phyloP scores from a whole-genome alignment of 2,888 invertebrate genomes.

The Zootermopsis nevadensis region DNA sequence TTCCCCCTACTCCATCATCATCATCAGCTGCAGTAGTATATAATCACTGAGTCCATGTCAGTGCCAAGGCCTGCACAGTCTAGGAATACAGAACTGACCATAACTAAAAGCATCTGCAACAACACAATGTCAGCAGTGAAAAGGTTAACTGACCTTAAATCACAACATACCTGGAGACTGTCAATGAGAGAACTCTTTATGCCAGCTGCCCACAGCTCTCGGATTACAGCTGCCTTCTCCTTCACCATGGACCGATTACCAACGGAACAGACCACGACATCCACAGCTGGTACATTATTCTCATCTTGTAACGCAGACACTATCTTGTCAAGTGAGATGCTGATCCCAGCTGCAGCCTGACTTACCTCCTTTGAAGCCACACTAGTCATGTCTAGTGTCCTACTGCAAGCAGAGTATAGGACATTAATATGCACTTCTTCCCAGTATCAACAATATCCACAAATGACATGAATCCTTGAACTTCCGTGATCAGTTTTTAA shows the following conservation, averaged over 20 bases:
- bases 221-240: slow-evolving; percentile 67
- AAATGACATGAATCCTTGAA: no score
- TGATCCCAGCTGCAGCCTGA: slow-evolving; percentile 82
- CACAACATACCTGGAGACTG: slow-evolving; percentile 54
- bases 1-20: no score
- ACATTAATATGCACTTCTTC: no score
- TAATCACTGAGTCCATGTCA: no score
- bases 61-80: no score
- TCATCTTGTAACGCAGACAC: slow-evolving; percentile 71
- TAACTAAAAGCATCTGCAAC: no score
- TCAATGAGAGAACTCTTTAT: slow-evolving; percentile 74
- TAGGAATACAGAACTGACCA: no score
- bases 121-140: no score
- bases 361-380: slow-evolving; percentile 59
- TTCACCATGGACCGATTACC: slow-evolving; percentile 68
- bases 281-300: slow-evolving; percentile 66
- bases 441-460: no score
- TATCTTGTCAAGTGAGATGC: slow-evolving; percentile 75
- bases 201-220: slow-evolving; percentile 79
- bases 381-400: slow-evolving; percentile 61
- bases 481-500: no score
- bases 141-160: no score
- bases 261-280: slow-evolving; percentile 76
- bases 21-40: no score
- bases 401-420: slow-evolving; percentile 55